phyloP scores from a whole-genome alignment of 2,797 vertebrate genomes.

The Cephalopachus bancanus region DNA sequence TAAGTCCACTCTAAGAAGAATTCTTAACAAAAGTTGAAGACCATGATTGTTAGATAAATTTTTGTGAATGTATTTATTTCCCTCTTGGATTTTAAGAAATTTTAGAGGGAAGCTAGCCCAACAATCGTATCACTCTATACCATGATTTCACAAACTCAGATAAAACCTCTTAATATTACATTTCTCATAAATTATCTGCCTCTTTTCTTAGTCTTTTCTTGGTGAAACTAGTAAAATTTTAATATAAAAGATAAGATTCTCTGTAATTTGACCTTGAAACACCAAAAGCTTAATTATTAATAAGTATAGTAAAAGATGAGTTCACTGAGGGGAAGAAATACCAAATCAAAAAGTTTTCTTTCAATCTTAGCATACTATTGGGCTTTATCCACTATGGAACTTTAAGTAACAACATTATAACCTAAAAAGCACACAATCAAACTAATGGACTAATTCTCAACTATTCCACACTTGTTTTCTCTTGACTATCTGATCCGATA shows the following conservation, averaged over 20 bases:
- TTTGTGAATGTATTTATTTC: neutral
- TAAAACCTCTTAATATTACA: neutral
- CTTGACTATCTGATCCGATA: neutral
- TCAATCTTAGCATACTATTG: neutral
- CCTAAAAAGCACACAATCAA: neutral
- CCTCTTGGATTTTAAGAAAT: neutral
- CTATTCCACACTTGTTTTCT: neutral
- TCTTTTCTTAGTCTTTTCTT: neutral
- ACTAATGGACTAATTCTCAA: slow-evolving; percentile 1
- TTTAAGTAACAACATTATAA: slow-evolving; percentile 33
- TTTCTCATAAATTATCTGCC: neutral
- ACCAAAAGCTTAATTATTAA: slow-evolving; percentile 17
- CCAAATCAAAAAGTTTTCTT: neutral
- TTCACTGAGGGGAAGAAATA: neutral
- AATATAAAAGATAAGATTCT: slow-evolving; percentile 8
- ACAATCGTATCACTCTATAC: neutral
- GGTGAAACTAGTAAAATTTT: neutral
- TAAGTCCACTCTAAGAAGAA: neutral
- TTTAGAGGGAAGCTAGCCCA: neutral
- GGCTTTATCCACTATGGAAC: neutral
- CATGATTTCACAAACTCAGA: neutral
- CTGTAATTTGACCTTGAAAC: neutral
- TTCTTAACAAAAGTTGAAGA: neutral
- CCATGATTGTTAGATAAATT: neutral
- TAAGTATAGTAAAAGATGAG: neutral